Evolutionary conservation across 2,888 invertebrate genomes (phyloP).

Genomic region (Cheilosia pagana): DNA sequence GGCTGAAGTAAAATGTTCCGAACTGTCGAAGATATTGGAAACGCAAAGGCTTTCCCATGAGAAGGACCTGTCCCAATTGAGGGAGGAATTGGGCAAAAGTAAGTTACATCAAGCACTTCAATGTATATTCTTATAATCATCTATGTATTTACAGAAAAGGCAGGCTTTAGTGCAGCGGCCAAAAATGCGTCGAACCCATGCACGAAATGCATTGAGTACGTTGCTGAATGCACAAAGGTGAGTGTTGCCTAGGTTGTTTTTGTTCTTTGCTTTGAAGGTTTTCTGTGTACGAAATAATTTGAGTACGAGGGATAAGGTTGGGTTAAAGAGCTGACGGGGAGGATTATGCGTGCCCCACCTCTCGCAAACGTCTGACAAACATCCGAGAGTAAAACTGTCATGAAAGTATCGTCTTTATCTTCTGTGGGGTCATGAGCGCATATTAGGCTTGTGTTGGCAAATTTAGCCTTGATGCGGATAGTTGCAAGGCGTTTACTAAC

Average conservation of each 20-base stretch:
- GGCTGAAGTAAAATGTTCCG: conserved; percentile 80
- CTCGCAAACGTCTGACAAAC: no score
- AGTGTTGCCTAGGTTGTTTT: neutral
- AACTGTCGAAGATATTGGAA: conserved; percentile 84
- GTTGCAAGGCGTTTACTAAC: no score
- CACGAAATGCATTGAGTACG: conserved; percentile 80
- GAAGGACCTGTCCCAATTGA: conserved; percentile 78
- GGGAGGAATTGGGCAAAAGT: conserved; percentile 79
- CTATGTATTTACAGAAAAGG: conserved; percentile 55
- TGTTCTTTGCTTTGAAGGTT: no score
- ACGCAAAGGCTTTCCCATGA: conserved; percentile 83
- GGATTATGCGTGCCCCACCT: no score
- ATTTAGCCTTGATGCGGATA: no score
- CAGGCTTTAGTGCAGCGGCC: conserved; percentile 70
- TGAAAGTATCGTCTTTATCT: no score
- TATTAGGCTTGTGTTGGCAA: no score
- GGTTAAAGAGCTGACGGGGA: no score
- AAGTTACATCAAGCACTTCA: neutral
- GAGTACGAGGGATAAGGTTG: no score
- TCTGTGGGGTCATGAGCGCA: no score
- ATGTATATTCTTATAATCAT: neutral
- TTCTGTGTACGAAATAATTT: neutral
- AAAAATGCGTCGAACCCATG: conserved; percentile 76
- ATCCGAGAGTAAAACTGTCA: no score
- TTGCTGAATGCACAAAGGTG: conserved; percentile 81